These are phyloP conservation scores for Microplitis deprimator DNA, from an alignment of 2,888 invertebrate genomes.

Conservation along the genomic window DNA sequence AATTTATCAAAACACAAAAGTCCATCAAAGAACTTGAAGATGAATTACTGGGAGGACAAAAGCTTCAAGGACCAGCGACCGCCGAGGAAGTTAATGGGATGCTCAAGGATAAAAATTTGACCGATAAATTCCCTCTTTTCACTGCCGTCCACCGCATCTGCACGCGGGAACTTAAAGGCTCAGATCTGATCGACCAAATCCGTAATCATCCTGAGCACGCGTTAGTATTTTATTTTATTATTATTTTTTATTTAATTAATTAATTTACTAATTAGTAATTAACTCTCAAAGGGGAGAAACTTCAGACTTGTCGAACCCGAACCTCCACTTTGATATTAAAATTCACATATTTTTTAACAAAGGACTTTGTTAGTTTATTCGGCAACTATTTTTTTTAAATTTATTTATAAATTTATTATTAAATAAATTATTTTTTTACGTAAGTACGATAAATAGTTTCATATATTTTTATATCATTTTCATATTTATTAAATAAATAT, in stretches of 20 bases:
- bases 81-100: conserved; percentile 97
- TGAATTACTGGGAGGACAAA: conserved; percentile 97
- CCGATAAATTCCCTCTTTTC: conserved; percentile 96
- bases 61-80: conserved; percentile 97
- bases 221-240: conserved; percentile 76
- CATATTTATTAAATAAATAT: conserved; percentile 14
- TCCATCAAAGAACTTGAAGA: conserved; percentile 91
- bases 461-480: conserved; percentile 8
- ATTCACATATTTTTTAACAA: conserved; percentile 32
- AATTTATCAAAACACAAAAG: conserved; percentile 77
- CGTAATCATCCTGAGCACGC: conserved; percentile 96
- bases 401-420: conserved; percentile 10
- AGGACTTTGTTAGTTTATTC: conserved; percentile 32
- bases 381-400: not conserved
- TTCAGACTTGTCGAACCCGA: conserved; percentile 26
- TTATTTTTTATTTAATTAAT: not conserved
- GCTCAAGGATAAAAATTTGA: conserved; percentile 88
- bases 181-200: conserved; percentile 91
- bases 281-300: conserved; percentile 25
- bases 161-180: conserved; percentile 83
- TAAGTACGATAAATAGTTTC: not conserved
- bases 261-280: conserved; percentile 22
- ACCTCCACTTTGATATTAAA: conserved; percentile 35
- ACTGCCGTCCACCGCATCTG: conserved; percentile 97
- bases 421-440: not conserved